Percentiles rank a stretch among this genome's conserved stretches.
These are phyloP conservation scores for Steinernema feltiae DNA, from an alignment of 1,140 invertebrate genomes.

Conservation along the genomic window DNA sequence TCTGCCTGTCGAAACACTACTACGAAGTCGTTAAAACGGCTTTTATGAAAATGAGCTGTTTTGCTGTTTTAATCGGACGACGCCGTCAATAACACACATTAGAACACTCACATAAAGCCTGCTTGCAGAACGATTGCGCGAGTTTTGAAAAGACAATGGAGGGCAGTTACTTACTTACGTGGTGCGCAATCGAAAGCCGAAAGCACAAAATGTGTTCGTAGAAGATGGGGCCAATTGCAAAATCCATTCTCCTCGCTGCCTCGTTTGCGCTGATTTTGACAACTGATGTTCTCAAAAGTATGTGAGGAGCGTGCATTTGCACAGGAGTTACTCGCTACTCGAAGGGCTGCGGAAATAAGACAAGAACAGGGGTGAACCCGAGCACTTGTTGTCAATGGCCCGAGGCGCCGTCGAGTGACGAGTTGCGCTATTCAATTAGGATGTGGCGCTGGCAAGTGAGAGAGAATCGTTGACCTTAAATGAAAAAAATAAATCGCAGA, in stretches of 20 bases:
- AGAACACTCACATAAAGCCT: neutral
- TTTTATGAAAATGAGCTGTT: slow-evolving; percentile 1
- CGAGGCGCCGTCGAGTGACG: neutral
- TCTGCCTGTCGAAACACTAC: neutral
- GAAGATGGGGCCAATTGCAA: neutral
- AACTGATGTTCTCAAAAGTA: neutral
- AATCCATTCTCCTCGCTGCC: neutral
- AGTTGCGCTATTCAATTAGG: neutral
- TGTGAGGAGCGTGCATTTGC: neutral
- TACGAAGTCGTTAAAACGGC: slow-evolving; percentile 1
- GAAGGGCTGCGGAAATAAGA: neutral
- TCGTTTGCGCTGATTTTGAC: neutral
- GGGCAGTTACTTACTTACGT: neutral
- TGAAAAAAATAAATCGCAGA: too few relatives aligned
- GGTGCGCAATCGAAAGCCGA: neutral
- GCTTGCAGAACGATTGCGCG: neutral
- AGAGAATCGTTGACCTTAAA: too few relatives aligned
- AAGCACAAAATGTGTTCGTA: neutral
- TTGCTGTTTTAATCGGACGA: slow-evolving; percentile 4
- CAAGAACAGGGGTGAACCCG: neutral
- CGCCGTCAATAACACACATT: slow-evolving; percentile 12
- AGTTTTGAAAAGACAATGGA: neutral
- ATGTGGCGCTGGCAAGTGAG: too few relatives aligned
- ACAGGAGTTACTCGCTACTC: too few relatives aligned
- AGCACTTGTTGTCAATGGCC: too few relatives aligned